Conservation (phyloP, 1,140 invertebrate genomes). For the Trypoxylus dichotomus region DNA sequence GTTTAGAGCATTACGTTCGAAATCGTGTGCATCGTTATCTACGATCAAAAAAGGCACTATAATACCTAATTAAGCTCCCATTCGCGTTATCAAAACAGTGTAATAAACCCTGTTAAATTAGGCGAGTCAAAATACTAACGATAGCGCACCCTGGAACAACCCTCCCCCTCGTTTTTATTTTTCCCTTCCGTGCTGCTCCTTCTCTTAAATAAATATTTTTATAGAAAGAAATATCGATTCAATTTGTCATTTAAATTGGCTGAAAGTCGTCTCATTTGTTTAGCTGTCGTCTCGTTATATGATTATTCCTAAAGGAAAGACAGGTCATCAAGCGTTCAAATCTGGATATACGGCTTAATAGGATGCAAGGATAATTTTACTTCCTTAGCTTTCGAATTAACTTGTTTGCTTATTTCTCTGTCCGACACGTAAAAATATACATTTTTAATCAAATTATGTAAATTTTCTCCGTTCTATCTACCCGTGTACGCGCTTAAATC, state of each 20-base stretch:
- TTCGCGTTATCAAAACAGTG: conserved; percentile 35
- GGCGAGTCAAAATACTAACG: conserved; percentile 10
- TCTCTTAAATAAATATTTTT: conserved; percentile 53
- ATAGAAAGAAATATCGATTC: conserved; percentile 54
- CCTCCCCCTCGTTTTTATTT: neutral
- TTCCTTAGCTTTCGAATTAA: conserved; percentile 24
- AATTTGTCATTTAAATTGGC: conserved; percentile 54
- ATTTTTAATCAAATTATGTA: conserved; percentile 27
- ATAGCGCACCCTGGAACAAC: neutral
- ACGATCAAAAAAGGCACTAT: conserved; percentile 33
- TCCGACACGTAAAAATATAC: neutral
- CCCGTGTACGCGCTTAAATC: too few species aligned
- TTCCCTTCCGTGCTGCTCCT: neutral
- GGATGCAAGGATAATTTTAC: conserved; percentile 30
- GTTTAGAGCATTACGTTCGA: neutral
- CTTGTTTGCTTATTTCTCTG: conserved; percentile 4
- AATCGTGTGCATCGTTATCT: conserved; percentile 27
- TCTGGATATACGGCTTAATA: conserved; percentile 26
- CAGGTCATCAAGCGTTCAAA: conserved; percentile 35
- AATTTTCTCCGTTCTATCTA: neutral
- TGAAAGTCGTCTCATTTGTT: conserved; percentile 53
- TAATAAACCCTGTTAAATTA: conserved; percentile 38
- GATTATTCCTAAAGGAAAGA: conserved; percentile 49
- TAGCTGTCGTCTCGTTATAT: conserved; percentile 53
- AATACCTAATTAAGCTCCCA: conserved; percentile 38